Percentiles rank a stretch among this genome's conserved stretches.
These are phyloP conservation scores for Drosophila malerkotliana DNA, from an alignment of 1,140 invertebrate species.

Conservation along the genomic window DNA sequence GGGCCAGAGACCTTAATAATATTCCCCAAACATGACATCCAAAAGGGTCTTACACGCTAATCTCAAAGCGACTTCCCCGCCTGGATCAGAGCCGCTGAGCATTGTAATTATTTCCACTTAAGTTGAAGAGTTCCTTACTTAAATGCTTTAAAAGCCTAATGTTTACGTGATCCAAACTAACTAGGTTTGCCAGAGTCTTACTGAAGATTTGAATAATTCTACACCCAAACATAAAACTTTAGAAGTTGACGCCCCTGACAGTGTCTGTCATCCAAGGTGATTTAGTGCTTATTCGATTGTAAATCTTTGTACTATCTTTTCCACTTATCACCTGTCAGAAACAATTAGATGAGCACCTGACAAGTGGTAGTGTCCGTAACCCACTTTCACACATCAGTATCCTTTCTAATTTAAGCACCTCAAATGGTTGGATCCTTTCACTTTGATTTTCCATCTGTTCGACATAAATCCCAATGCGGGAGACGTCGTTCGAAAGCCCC, in stretches of 20 bases:
- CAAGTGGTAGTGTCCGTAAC: slow-evolving; percentile 10
- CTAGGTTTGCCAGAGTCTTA: not conserved
- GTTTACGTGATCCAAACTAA: no score
- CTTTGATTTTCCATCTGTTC: slow-evolving; percentile 25
- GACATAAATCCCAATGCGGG: slow-evolving; percentile 24
- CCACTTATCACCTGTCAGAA: slow-evolving; percentile 31
- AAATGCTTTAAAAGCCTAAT: not conserved
- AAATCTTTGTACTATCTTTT: slow-evolving; percentile 19
- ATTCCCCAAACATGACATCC: slow-evolving; percentile 26
- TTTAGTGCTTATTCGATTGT: slow-evolving; percentile 3
- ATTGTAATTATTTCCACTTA: slow-evolving; percentile 9
- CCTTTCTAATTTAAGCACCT: slow-evolving; percentile 56
- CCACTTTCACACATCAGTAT: slow-evolving; percentile 41
- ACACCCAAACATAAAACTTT: not conserved
- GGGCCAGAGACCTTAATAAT: slow-evolving; percentile 12
- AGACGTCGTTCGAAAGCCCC: slow-evolving; percentile 7
- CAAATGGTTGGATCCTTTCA: slow-evolving; percentile 44
- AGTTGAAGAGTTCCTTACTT: slow-evolving; percentile 3
- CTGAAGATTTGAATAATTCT: no score
- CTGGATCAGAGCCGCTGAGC: slow-evolving; percentile 24
- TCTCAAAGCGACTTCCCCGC: slow-evolving; percentile 7
- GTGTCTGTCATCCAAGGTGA: not conserved
- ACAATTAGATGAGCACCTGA: slow-evolving; percentile 36
- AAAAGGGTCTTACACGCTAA: slow-evolving; percentile 19
- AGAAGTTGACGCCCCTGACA: not conserved